These are phyloP conservation scores for Sarotherodon lohbergeri DNA, from an alignment of 2,113 vertebrate species.

Conservation along the genomic window DNA sequence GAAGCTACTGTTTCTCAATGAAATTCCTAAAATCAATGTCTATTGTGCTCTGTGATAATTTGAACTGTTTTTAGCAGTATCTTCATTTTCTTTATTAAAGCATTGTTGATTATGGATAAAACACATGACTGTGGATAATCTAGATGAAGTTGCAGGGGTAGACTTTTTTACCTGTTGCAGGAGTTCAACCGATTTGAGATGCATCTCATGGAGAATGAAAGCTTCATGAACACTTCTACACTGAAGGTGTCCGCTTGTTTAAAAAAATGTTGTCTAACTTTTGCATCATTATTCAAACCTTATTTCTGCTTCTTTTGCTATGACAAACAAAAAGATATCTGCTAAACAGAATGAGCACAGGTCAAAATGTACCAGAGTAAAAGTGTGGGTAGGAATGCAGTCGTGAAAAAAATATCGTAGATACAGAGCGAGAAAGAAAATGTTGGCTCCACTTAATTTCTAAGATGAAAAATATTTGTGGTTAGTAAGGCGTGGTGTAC, in stretches of 20 bases:
- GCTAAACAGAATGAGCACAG: neutral
- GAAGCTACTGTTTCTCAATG: neutral
- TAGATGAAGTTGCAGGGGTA: neutral
- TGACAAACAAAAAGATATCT: neutral
- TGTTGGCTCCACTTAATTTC: neutral
- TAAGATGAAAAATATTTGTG: neutral
- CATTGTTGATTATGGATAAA: neutral
- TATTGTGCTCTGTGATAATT: neutral
- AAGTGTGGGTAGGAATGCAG: neutral
- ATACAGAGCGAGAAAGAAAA: neutral
- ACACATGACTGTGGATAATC: neutral
- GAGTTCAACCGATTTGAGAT: neutral
- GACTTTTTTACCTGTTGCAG: neutral
- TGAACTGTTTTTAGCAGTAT: neutral
- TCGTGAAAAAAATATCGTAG: neutral
- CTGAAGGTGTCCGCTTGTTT: neutral
- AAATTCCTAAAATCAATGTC: neutral
- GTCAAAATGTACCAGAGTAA: neutral
- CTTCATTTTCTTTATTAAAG: neutral
- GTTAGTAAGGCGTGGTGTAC: neutral
- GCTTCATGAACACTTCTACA: neutral
- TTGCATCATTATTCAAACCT: neutral
- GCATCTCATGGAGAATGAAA: slow-evolving; percentile 6
- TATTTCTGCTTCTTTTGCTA: neutral
- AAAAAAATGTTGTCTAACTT: neutral